phyloP scores from a whole-genome alignment of 2,888 invertebrate genomes.

The Nematopogon swammerdamellus region DNA sequence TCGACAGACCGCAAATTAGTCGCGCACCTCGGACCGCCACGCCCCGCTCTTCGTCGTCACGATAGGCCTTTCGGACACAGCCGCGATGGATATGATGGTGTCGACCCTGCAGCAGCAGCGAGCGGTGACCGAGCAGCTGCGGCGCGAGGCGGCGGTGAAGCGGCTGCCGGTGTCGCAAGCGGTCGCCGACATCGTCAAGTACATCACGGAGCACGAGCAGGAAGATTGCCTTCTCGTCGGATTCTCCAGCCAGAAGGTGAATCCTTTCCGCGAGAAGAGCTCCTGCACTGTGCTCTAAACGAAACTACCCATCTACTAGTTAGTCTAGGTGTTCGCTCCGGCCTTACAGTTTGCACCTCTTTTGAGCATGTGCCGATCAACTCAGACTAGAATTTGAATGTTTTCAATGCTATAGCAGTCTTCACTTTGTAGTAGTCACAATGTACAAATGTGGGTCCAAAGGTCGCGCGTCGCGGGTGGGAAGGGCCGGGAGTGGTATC shows the following conservation, averaged over 20 bases:
- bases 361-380: no score
- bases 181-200: constrained; percentile 90
- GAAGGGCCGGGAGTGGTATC: no score
- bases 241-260: constrained; percentile 91
- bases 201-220: constrained; percentile 85
- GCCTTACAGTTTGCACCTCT: no score
- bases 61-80: constrained; percentile 87
- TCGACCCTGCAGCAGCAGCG: constrained; percentile 93
- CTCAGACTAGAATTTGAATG: no score
- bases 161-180: constrained; percentile 86
- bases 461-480: no score
- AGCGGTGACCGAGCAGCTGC: constrained; percentile 88
- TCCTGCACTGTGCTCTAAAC: constrained; percentile 79
- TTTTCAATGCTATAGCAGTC: no score
- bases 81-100: constrained; percentile 92
- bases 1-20: neutral
- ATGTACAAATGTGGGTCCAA: no score
- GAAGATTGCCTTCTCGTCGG: constrained; percentile 93
- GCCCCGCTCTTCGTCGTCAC: constrained; percentile 31
- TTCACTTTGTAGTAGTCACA: no score
- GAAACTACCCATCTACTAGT: neutral
- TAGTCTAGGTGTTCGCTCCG: neutral
- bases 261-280: constrained; percentile 93
- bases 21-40: neutral
- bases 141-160: constrained; percentile 86